Evolutionary conservation across 1,140 invertebrate genomes (phyloP).

Genomic region (Drosophila varians): DNA sequence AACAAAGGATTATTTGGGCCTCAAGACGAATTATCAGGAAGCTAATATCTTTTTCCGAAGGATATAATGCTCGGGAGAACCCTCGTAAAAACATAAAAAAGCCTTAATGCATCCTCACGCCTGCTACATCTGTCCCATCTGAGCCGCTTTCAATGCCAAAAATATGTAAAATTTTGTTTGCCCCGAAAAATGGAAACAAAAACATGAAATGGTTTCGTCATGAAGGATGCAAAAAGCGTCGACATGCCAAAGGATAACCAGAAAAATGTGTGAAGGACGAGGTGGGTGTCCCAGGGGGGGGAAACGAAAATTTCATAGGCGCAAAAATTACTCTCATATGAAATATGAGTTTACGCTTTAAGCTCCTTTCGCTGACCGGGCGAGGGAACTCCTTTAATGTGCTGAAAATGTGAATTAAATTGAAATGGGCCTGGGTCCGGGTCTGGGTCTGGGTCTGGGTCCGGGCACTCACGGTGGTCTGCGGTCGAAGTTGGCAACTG

Average conservation of each 20-base stretch:
- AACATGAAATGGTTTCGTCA: slow-evolving; percentile 55
- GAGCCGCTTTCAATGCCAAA: slow-evolving; percentile 63
- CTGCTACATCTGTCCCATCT: slow-evolving; percentile 10
- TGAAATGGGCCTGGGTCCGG: slow-evolving; percentile 53
- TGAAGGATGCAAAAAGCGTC: slow-evolving; percentile 56
- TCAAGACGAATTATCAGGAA: neutral
- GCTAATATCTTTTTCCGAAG: neutral
- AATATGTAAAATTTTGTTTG: slow-evolving; percentile 63
- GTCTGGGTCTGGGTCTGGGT: slow-evolving; percentile 15
- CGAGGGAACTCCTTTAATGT: slow-evolving; percentile 35
- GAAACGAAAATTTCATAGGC: slow-evolving; percentile 61
- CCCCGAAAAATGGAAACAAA: slow-evolving; percentile 23
- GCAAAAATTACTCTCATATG: slow-evolving; percentile 32
- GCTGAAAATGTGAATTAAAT: slow-evolving; percentile 73
- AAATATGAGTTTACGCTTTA: slow-evolving; percentile 45
- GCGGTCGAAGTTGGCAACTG: slow-evolving; percentile 59
- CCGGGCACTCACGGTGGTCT: slow-evolving; percentile 66
- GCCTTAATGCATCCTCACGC: slow-evolving; percentile 42
- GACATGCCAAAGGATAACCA: slow-evolving; percentile 45
- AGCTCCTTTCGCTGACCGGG: slow-evolving; percentile 1
- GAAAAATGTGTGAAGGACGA: slow-evolving; percentile 21
- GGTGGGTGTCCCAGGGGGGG: slow-evolving; percentile 7
- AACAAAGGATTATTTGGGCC: neutral
- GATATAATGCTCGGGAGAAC: neutral
- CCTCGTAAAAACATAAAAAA: slow-evolving; percentile 4